These are phyloP conservation scores for Heliocidaris tuberculata DNA, from an alignment of 35 echinoderm and acorn worm genomes.

Conservation along the genomic window DNA sequence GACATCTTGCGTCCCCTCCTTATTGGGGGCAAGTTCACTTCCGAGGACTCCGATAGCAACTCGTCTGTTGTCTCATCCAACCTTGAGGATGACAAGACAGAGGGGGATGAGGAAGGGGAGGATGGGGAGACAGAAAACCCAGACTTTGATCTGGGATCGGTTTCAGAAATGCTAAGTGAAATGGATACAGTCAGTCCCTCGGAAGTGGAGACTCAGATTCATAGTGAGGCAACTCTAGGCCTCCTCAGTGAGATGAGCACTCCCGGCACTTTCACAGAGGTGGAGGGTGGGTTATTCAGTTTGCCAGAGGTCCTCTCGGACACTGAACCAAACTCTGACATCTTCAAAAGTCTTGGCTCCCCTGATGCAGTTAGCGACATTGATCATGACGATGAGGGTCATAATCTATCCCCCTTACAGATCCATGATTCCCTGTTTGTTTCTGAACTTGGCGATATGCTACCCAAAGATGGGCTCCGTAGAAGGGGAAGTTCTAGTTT, in stretches of 20 bases:
- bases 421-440: slow-evolving; percentile 24
- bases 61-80: slow-evolving; percentile 11
- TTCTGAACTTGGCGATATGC: slow-evolving; percentile 1
- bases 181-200: slow-evolving; percentile 45
- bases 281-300: slow-evolving; percentile 24
- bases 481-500: not conserved
- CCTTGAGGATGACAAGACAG: not conserved
- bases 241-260: slow-evolving; percentile 38
- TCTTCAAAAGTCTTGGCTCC: slow-evolving; percentile 35
- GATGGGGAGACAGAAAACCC: slow-evolving; percentile 27
- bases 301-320: slow-evolving; percentile 41
- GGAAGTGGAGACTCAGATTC: slow-evolving; percentile 32
- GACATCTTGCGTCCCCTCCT: slow-evolving; percentile 44
- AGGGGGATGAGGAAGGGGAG: slow-evolving; percentile 22
- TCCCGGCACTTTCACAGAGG: slow-evolving; percentile 38
- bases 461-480: not conserved
- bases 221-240: slow-evolving; percentile 30
- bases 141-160: slow-evolving; percentile 38
- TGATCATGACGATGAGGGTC: slow-evolving; percentile 24
- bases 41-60: slow-evolving; percentile 28
- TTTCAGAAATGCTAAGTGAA: slow-evolving; percentile 46
- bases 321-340: slow-evolving; percentile 38
- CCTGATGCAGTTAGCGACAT: slow-evolving; percentile 43
- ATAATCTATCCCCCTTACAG: slow-evolving; percentile 37
- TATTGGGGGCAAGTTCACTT: slow-evolving; percentile 29